A percentile compares a stretch with the other conserved stretches of the same genome.
Conservation (phyloP, 2,888 invertebrate species). For the Oscheius myriophilus region DNA sequence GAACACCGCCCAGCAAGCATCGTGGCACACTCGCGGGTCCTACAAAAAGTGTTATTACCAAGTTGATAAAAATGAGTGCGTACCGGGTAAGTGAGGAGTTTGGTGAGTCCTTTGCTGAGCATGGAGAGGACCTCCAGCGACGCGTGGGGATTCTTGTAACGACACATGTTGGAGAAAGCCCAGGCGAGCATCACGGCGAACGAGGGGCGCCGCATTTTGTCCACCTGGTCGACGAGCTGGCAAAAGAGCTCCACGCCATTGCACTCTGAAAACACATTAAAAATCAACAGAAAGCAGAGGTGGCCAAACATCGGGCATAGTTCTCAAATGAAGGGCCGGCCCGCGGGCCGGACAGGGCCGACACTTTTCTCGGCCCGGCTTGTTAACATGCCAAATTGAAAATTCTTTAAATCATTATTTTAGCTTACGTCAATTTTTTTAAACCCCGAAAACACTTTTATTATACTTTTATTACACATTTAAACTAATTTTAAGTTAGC, state of each 20-base stretch:
- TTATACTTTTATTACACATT: no score
- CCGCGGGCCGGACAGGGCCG: no score
- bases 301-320: no score
- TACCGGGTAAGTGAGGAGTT: constrained; percentile 40
- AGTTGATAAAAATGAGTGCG: background rate
- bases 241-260: constrained; percentile 88
- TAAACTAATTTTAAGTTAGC: no score
- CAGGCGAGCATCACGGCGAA: constrained; percentile 75
- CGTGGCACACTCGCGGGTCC: constrained; percentile 60
- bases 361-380: no score
- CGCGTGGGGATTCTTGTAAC: constrained; percentile 88
- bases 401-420: no score
- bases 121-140: constrained; percentile 45
- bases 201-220: constrained; percentile 62
- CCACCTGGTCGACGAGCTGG: constrained; percentile 78
- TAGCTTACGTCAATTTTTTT: no score
- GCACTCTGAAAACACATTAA: constrained; percentile 75
- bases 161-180: constrained; percentile 95
- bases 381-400: no score
- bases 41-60: constrained; percentile 22
- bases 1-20: constrained; percentile 69
- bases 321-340: no score
- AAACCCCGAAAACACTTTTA: no score
- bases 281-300: no score
- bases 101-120: constrained; percentile 43